Evolutionary conservation across 2,888 invertebrate species (phyloP).

Genomic region (Stramonita haemastoma): DNA sequence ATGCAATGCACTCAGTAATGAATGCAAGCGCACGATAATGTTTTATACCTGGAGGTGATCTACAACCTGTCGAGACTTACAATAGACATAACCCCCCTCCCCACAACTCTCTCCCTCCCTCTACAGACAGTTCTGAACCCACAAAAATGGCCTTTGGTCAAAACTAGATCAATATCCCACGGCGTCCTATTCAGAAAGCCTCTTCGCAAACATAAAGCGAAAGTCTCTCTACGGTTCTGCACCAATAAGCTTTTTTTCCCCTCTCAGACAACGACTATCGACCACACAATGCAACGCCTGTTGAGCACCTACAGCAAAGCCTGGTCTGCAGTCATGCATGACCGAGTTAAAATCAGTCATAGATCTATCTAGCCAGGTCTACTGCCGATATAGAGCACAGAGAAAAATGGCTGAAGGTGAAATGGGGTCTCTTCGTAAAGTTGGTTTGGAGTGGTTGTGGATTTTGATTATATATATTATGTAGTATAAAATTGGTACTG

Average conservation of each 20-base stretch:
- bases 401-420: background rate
- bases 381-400: background rate
- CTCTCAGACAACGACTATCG: background rate
- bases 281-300: conserved; percentile 6
- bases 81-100: background rate
- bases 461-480: too few species aligned
- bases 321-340: conserved; percentile 8
- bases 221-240: background rate
- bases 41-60: too few species aligned
- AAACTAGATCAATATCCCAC: too few species aligned
- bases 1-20: too few species aligned
- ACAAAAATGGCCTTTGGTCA: background rate
- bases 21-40: too few species aligned
- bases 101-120: background rate
- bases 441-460: too few species aligned
- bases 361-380: background rate
- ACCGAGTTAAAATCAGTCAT: background rate
- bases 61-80: too few species aligned
- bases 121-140: background rate
- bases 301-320: background rate
- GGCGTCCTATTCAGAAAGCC: background rate
- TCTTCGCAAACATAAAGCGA: background rate
- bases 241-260: background rate
- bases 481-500: too few species aligned
- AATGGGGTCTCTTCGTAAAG: background rate